Conservation (phyloP, 2,888 invertebrate genomes). For the Coremacera marginata region DNA sequence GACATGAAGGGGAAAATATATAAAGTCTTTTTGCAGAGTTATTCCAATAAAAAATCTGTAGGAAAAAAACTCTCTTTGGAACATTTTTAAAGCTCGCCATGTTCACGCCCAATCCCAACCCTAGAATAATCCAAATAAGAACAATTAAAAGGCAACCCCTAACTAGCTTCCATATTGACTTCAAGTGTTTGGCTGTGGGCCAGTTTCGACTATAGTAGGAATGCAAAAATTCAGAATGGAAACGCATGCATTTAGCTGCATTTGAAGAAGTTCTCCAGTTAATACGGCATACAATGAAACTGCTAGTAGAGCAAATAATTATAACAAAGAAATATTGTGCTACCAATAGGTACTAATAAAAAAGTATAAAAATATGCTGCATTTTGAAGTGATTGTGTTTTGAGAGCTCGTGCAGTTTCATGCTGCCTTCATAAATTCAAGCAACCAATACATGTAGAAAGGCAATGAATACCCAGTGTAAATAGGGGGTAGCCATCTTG, state of each 20-base stretch:
- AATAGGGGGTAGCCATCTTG: background rate
- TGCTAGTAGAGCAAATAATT: background rate
- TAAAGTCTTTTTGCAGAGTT: too few relatives aligned
- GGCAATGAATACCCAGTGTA: background rate
- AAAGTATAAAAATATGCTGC: background rate
- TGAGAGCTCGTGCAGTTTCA: conserved; percentile 18
- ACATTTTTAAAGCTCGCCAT: too few relatives aligned
- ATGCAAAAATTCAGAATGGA: background rate
- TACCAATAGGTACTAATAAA: background rate
- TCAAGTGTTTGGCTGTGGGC: background rate
- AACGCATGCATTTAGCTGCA: conserved; percentile 10
- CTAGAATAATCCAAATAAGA: too few relatives aligned
- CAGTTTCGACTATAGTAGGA: background rate
- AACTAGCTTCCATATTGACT: background rate
- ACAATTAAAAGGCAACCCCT: background rate
- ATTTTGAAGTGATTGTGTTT: background rate
- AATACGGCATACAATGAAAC: too few relatives aligned
- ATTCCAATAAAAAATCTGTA: too few relatives aligned
- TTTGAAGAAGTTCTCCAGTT: background rate
- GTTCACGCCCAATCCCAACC: too few relatives aligned
- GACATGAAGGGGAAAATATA: too few relatives aligned
- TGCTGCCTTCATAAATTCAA: background rate
- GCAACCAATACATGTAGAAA: conserved; percentile 11
- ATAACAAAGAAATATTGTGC: background rate
- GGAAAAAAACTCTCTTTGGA: too few relatives aligned